Conservation (phyloP, 2,888 invertebrate species). For the Eupithecia dodoneata region DNA sequence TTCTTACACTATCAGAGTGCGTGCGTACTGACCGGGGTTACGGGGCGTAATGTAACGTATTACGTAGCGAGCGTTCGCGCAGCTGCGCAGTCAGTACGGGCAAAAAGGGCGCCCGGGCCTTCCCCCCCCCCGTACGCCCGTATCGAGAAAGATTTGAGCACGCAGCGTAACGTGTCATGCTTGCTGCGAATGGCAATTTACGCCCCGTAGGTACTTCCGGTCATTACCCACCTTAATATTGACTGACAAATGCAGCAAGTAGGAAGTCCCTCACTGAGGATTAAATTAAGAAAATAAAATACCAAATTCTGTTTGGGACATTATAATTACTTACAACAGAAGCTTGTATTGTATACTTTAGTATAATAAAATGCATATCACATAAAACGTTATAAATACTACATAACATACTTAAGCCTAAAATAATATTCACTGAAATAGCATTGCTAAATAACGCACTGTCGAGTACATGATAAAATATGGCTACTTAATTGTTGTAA, state of each 20-base stretch:
- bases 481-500: slow-evolving; percentile 68
- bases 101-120: no score
- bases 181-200: no score
- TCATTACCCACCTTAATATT: neutral
- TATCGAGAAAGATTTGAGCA: no score
- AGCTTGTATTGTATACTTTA: slow-evolving; percentile 84
- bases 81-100: no score
- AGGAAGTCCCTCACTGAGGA: neutral
- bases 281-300: slow-evolving; percentile 15
- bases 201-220: no score
- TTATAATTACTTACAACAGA: slow-evolving; percentile 82
- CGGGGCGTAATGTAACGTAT: no score
- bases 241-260: neutral
- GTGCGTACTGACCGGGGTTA: no score
- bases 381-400: slow-evolving; percentile 83
- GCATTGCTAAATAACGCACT: slow-evolving; percentile 63
- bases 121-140: no score
- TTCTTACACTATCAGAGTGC: neutral
- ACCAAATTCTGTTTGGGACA: slow-evolving; percentile 52
- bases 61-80: no score
- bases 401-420: slow-evolving; percentile 82
- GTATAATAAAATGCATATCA: slow-evolving; percentile 84
- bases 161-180: no score
- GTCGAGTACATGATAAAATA: slow-evolving; percentile 68
- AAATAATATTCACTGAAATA: slow-evolving; percentile 76